Evolutionary conservation across 2,113 vertebrate species (phyloP).

Genomic region (Agapornis roseicollis): DNA sequence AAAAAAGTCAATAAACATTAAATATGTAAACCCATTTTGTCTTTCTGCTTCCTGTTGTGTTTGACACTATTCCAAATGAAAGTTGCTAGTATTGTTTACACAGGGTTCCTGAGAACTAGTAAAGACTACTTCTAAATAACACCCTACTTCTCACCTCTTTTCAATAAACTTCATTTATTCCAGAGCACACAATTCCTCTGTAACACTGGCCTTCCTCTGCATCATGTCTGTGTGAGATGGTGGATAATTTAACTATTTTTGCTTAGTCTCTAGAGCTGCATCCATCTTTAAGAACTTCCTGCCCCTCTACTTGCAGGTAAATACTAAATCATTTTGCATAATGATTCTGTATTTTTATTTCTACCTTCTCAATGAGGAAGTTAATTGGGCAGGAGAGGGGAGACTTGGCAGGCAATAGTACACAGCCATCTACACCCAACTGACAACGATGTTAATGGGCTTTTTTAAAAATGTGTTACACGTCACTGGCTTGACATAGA

Average conservation of each 20-base stretch:
- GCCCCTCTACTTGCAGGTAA: conserved; percentile 59
- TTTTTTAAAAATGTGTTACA: conserved; percentile 63
- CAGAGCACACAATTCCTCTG: not conserved
- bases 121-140: not conserved
- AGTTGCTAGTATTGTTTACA: not conserved
- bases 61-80: conserved; percentile 13
- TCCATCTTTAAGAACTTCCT: conserved; percentile 13
- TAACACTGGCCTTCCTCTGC: not conserved
- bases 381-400: not conserved
- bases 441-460: conserved; percentile 44
- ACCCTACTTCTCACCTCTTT: not conserved
- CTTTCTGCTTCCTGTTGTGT: conserved; percentile 27
- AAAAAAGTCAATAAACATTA: conserved; percentile 60
- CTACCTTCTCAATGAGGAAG: conserved; percentile 55
- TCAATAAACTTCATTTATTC: not conserved
- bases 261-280: not conserved
- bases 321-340: conserved; percentile 41
- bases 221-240: not conserved
- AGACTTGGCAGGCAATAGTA: conserved; percentile 63
- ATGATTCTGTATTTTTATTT: conserved; percentile 56
- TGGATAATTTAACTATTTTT: not conserved
- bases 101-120: not conserved
- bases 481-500: conserved; percentile 50
- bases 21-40: conserved; percentile 40
- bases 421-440: conserved; percentile 50